Percentiles rank a stretch among this genome's conserved stretches.
Evolutionary conservation across 2,888 invertebrate species (phyloP).

Genomic region (Synergus umbraculus): DNA sequence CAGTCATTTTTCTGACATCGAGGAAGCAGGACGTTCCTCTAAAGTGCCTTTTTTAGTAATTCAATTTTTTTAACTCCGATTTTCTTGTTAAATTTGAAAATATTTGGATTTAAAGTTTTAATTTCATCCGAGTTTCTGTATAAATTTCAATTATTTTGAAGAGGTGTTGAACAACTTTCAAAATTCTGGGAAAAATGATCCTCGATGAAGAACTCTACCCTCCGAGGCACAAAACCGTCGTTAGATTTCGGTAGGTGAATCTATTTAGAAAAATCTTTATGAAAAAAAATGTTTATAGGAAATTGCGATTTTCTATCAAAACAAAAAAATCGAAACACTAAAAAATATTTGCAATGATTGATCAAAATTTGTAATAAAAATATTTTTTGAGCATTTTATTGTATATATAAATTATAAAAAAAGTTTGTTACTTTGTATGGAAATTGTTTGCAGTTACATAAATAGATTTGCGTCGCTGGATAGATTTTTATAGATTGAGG

Average conservation of each 20-base stretch:
- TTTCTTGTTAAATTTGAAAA: not conserved
- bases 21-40: slow-evolving; percentile 45
- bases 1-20: slow-evolving; percentile 68
- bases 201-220: slow-evolving; percentile 70
- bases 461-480: not conserved
- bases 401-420: too few species aligned
- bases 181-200: slow-evolving; percentile 51
- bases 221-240: slow-evolving; percentile 70
- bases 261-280: not conserved
- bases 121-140: not conserved
- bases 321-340: too few species aligned
- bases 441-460: not conserved
- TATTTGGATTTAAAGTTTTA: not conserved
- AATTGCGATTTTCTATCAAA: too few species aligned
- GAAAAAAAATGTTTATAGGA: not conserved
- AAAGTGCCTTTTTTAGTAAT: slow-evolving; percentile 11
- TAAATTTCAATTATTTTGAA: not conserved
- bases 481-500: not conserved
- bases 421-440: not conserved
- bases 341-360: too few species aligned
- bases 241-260: slow-evolving; percentile 69
- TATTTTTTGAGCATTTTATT: too few species aligned
- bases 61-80: not conserved
- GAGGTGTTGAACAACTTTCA: not conserved
- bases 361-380: too few species aligned